Conservation (phyloP, 2,888 invertebrate genomes). For the Chrysomela aeneicollis region DNA sequence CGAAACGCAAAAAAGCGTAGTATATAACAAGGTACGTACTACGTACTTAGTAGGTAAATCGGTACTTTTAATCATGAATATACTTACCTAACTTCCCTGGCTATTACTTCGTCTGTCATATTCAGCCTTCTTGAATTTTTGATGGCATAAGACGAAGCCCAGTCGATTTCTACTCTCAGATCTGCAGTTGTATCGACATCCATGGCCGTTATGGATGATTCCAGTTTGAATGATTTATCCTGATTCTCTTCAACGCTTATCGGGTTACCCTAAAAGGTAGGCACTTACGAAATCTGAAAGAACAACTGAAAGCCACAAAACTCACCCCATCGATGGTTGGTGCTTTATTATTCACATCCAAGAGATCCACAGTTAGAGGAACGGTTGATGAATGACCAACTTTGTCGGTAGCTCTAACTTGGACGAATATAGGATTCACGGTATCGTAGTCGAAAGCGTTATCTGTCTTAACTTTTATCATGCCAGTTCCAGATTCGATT, state of each 20-base stretch:
- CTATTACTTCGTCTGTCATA: constrained; percentile 21
- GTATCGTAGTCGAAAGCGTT: constrained; percentile 71
- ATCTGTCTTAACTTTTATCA: constrained; percentile 64
- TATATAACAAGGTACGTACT: too few relatives aligned
- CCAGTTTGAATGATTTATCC: constrained; percentile 58
- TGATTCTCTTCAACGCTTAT: constrained; percentile 67
- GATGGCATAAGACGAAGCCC: constrained; percentile 67
- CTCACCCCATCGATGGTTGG: constrained; percentile 71
- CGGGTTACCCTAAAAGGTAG: constrained; percentile 37
- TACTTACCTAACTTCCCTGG: constrained; percentile 32
- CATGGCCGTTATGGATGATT: constrained; percentile 62
- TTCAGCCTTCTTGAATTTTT: constrained; percentile 65
- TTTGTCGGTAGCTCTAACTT: constrained; percentile 59
- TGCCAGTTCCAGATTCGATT: constrained; percentile 67
- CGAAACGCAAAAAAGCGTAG: too few relatives aligned
- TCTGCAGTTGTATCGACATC: constrained; percentile 70
- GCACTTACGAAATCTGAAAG: too few relatives aligned
- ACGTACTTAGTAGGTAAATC: too few relatives aligned
- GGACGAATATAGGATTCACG: constrained; percentile 65
- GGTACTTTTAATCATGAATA: too few relatives aligned
- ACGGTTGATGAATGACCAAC: constrained; percentile 64
- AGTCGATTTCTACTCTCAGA: constrained; percentile 67
- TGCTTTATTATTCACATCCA: constrained; percentile 77
- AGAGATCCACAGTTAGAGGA: constrained; percentile 68
- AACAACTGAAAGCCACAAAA: too few relatives aligned